A percentile compares a stretch with the other conserved stretches of the same genome.
Evolutionary conservation across 2,797 vertebrate species (phyloP).

Genomic region (Gallinago nigripennis): DNA sequence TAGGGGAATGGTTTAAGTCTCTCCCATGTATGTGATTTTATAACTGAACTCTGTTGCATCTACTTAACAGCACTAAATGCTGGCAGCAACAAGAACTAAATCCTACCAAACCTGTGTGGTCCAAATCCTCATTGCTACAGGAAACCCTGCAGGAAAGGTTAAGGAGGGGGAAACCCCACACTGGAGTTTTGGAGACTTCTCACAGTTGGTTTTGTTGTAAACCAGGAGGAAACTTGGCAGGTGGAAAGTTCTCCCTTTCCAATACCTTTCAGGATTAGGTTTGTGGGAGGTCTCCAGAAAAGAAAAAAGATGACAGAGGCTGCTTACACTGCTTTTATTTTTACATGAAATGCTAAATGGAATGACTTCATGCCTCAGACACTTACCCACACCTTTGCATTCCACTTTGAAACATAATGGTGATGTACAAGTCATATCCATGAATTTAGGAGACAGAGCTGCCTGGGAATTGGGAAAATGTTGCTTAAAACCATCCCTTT

Average conservation of each 20-base stretch:
- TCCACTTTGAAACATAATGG: neutral
- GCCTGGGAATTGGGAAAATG: neutral
- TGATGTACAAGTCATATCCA: neutral
- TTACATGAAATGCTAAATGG: neutral
- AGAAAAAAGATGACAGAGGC: neutral
- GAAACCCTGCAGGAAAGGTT: neutral
- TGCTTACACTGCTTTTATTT: neutral
- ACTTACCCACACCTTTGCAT: neutral
- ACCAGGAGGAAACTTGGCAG: neutral
- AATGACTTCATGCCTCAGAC: neutral
- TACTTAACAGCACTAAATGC: neutral
- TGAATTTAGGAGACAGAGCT: neutral
- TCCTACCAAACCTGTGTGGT: neutral
- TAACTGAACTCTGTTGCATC: neutral
- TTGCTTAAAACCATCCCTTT: neutral
- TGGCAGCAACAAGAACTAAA: neutral
- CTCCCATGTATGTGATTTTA: neutral
- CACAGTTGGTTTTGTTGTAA: accelerated
- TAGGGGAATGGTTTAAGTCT: neutral
- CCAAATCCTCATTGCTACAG: neutral
- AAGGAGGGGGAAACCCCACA: neutral
- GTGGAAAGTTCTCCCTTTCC: neutral
- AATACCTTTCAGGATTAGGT: neutral
- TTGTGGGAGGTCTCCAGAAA: neutral
- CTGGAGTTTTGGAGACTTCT: neutral